Evolutionary conservation across 2,113 vertebrate genomes (phyloP).

Genomic region (Pollimyrus isidori): DNA sequence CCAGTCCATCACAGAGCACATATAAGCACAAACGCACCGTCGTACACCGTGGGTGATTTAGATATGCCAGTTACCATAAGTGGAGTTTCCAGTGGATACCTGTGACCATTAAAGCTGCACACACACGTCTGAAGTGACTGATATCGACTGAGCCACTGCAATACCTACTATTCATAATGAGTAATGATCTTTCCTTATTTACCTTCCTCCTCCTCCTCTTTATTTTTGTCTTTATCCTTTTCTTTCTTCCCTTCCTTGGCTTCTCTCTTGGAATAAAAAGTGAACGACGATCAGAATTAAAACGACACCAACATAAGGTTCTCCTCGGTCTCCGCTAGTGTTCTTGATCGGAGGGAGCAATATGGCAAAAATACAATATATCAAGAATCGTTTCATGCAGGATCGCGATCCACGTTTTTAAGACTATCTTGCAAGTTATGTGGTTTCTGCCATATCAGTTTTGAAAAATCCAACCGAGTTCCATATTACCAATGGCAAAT

Average conservation of each 20-base stretch:
- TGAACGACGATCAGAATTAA: background rate
- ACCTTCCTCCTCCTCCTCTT: slow-evolving; percentile 53
- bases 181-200: background rate
- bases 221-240: slow-evolving; percentile 64
- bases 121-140: background rate
- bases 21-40: background rate
- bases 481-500: background rate
- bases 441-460: background rate
- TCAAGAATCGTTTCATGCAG: background rate
- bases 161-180: background rate
- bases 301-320: background rate
- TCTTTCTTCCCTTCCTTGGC: slow-evolving; percentile 59
- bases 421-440: background rate
- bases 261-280: slow-evolving; percentile 45
- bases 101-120: background rate
- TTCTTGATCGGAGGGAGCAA: background rate
- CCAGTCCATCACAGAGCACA: background rate
- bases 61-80: background rate
- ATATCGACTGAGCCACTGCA: background rate
- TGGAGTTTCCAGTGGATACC: background rate
- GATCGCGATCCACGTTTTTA: background rate
- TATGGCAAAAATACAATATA: background rate
- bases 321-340: background rate
- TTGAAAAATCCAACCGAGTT: background rate
- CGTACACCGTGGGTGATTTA: background rate